These are phyloP conservation scores for Lochmaea capreae DNA, from an alignment of 2,888 invertebrate genomes.

Conservation along the genomic window DNA sequence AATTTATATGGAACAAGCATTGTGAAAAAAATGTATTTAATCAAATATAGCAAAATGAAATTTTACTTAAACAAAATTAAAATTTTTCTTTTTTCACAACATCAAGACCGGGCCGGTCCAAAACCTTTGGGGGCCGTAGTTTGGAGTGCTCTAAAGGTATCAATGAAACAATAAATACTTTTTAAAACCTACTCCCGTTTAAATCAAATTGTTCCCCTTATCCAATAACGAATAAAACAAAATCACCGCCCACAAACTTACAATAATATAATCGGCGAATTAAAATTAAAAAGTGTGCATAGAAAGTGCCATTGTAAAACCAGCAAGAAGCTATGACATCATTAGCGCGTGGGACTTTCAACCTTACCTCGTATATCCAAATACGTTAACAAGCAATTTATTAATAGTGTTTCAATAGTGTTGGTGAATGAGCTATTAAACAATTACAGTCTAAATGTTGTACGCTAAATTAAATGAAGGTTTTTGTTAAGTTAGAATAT, in stretches of 20 bases:
- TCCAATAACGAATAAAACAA: conserved; percentile 6
- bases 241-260: neutral
- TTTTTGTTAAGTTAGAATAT: neutral
- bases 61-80: no score
- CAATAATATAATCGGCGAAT: neutral
- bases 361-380: conserved; percentile 38
- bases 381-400: neutral
- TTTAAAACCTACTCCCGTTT: conserved; percentile 17
- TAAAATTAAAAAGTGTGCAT: conserved; percentile 2
- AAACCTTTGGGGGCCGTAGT: no score
- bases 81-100: no score
- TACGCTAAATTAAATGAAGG: neutral
- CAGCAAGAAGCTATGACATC: conserved; percentile 29
- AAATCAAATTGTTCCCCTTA: conserved; percentile 2
- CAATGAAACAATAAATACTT: conserved; percentile 21
- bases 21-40: no score
- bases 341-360: conserved; percentile 37
- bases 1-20: no score
- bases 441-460: neutral
- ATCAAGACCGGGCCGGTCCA: no score
- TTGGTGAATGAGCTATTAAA: neutral
- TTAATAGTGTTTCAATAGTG: neutral
- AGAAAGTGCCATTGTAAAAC: conserved; percentile 12
- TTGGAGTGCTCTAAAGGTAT: no score
- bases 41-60: no score